Conservation (phyloP, 1,140 invertebrate genomes). For the Telenomus remus region DNA sequence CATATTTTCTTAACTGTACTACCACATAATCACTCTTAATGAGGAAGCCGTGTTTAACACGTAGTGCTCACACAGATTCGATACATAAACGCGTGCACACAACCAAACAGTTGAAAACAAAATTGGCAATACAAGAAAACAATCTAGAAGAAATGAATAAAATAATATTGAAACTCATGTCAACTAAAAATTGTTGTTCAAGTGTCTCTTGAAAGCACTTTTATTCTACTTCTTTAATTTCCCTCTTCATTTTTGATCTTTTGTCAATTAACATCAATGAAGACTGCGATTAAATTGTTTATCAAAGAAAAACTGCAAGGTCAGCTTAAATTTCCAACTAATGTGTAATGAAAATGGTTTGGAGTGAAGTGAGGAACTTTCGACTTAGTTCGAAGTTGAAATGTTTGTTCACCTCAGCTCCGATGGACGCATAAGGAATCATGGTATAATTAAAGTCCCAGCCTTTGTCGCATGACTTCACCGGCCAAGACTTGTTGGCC, state of each 20-base stretch:
- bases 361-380: not conserved
- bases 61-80: not conserved
- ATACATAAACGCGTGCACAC: not conserved
- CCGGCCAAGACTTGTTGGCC: slow-evolving; percentile 81
- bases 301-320: not conserved
- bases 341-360: not conserved
- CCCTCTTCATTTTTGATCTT: not conserved
- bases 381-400: slow-evolving; percentile 1
- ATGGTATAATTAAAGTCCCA: slow-evolving; percentile 86
- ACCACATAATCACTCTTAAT: slow-evolving; percentile 4
- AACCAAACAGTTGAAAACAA: not conserved
- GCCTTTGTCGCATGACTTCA: slow-evolving; percentile 79
- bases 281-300: not conserved
- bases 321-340: not conserved
- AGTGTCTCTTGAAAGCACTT: too few relatives aligned
- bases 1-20: slow-evolving; percentile 1
- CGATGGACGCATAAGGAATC: slow-evolving; percentile 86
- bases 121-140: not conserved
- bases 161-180: too few relatives aligned
- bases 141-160: too few relatives aligned
- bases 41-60: slow-evolving; percentile 5
- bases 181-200: too few relatives aligned
- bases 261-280: not conserved
- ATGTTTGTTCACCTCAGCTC: slow-evolving; percentile 80
- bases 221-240: not conserved